Evolutionary conservation across 1,140 invertebrate species (phyloP).

Genomic region (Pteromalus puparum): DNA sequence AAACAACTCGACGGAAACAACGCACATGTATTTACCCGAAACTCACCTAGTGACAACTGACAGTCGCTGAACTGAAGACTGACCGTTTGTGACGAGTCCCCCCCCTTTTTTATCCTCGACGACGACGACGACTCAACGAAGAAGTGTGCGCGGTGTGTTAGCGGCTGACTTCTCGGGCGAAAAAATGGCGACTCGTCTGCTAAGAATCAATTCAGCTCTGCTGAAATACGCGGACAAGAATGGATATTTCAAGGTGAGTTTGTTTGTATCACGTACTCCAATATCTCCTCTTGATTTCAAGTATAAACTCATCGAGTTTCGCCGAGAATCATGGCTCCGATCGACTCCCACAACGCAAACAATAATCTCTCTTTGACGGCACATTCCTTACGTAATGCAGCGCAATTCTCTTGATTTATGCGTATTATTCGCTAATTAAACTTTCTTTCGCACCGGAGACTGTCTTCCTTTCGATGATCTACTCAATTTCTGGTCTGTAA

Average conservation of each 20-base stretch:
- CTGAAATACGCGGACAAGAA: constrained; percentile 70
- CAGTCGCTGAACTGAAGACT: too few relatives aligned
- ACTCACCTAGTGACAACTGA: too few relatives aligned
- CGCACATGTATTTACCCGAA: too few relatives aligned
- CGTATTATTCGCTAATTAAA: constrained; percentile 4
- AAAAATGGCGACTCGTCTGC: constrained; percentile 74
- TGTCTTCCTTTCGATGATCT: not conserved
- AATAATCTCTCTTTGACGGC: constrained; percentile 29
- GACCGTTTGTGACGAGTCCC: too few relatives aligned
- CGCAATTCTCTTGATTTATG: constrained; percentile 31
- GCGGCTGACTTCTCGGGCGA: constrained; percentile 23
- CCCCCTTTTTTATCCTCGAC: too few relatives aligned
- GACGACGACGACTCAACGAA: too few relatives aligned
- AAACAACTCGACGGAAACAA: too few relatives aligned
- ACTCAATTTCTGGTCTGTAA: not conserved
- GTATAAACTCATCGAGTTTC: not conserved
- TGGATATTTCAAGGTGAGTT: constrained; percentile 66
- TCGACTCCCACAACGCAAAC: not conserved
- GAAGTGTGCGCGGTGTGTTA: not conserved
- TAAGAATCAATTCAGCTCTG: constrained; percentile 68
- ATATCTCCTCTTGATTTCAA: not conserved
- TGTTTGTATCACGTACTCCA: not conserved
- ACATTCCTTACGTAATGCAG: constrained; percentile 58
- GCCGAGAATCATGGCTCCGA: not conserved
- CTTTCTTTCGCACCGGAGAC: constrained; percentile 19